Percentiles rank a stretch among this genome's conserved stretches.
Evolutionary conservation across 1,140 invertebrate genomes (phyloP).

Genomic region (Plectrocnemia conspersa): DNA sequence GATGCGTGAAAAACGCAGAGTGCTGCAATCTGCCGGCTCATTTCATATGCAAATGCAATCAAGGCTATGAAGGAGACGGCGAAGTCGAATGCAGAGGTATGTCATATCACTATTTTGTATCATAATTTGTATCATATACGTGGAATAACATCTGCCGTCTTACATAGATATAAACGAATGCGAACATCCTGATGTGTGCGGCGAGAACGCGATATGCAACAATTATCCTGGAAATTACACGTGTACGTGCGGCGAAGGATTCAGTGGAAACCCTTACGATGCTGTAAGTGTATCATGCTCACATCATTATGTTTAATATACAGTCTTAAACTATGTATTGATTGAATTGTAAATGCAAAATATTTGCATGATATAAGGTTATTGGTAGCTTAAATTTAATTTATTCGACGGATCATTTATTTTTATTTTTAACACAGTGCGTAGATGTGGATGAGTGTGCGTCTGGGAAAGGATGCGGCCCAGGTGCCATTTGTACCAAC

Average conservation of each 20-base stretch:
- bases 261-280: slow-evolving; percentile 79
- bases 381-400: slow-evolving; percentile 10
- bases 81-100: slow-evolving; percentile 75
- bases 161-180: slow-evolving; percentile 83
- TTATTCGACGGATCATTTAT: too few species aligned
- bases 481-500: slow-evolving; percentile 74
- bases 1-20: slow-evolving; percentile 87
- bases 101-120: slow-evolving; percentile 23
- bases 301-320: slow-evolving; percentile 1
- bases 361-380: slow-evolving; percentile 4
- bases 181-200: slow-evolving; percentile 69
- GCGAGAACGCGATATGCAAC: slow-evolving; percentile 71
- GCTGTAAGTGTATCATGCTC: slow-evolving; percentile 52
- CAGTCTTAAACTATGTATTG: too few species aligned
- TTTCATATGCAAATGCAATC: slow-evolving; percentile 89
- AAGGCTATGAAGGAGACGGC: slow-evolving; percentile 84
- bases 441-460: slow-evolving; percentile 80
- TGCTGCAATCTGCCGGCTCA: slow-evolving; percentile 92
- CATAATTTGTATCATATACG: not conserved
- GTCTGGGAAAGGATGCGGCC: slow-evolving; percentile 66
- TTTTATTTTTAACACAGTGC: slow-evolving; percentile 57
- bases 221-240: slow-evolving; percentile 86
- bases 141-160: slow-evolving; percentile 3
- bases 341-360: too few species aligned
- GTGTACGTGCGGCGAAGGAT: slow-evolving; percentile 78